Percentiles rank a stretch among this genome's conserved stretches.
Conservation (phyloP, 1,140 invertebrate genomes). For the Pteromalus puparum region DNA sequence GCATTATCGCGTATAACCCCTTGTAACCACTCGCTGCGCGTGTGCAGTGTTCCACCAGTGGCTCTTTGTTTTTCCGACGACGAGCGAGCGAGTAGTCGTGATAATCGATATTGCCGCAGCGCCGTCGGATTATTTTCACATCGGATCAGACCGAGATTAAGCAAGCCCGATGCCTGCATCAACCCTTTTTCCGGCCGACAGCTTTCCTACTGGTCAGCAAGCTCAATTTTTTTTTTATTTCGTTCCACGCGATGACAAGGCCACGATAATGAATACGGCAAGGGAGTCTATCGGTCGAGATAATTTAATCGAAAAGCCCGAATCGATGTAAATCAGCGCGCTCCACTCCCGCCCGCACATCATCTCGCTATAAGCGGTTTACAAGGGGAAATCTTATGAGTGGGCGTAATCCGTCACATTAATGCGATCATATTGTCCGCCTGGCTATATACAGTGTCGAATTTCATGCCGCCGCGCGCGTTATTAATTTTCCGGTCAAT, state of each 20-base stretch:
- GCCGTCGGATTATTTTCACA: slow-evolving; percentile 36
- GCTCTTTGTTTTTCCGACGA: slow-evolving; percentile 33
- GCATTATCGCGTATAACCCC: slow-evolving; percentile 38
- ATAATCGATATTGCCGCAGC: slow-evolving; percentile 30
- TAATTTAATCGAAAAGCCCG: slow-evolving; percentile 43
- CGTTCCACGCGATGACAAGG: too few relatives aligned
- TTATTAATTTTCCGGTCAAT: neutral
- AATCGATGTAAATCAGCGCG: slow-evolving; percentile 25
- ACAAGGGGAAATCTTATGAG: slow-evolving; percentile 19
- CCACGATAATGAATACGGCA: slow-evolving; percentile 5
- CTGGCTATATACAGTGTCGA: neutral
- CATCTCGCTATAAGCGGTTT: slow-evolving; percentile 34
- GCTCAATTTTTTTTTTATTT: slow-evolving; percentile 30
- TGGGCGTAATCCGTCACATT: slow-evolving; percentile 39
- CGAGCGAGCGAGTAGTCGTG: too few relatives aligned
- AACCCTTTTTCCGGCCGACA: neutral
- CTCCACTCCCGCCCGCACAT: too few relatives aligned
- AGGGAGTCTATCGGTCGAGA: slow-evolving; percentile 15
- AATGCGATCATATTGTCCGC: slow-evolving; percentile 14
- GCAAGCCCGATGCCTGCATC: neutral
- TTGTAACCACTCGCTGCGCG: neutral
- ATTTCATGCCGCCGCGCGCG: neutral
- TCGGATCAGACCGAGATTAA: slow-evolving; percentile 40
- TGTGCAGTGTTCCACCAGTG: neutral
- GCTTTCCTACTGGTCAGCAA: neutral